Conservation (phyloP, 2,113 vertebrate genomes). For the Spilogale gracilis region DNA sequence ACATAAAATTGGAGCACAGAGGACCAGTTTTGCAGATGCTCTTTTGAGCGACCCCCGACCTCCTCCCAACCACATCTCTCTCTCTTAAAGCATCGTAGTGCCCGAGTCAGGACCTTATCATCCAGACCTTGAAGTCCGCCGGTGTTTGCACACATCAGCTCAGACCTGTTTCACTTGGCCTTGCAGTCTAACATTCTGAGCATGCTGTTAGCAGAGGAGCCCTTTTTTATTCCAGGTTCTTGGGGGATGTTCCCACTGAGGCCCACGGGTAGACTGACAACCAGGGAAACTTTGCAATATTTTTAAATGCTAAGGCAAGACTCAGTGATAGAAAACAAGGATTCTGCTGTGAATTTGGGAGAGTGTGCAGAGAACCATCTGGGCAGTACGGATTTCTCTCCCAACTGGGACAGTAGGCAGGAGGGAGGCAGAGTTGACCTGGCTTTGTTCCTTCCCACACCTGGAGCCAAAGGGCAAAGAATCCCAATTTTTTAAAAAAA, state of each 20-base stretch:
- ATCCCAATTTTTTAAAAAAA: too few relatives aligned
- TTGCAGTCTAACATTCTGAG: neutral
- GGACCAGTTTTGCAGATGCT: neutral
- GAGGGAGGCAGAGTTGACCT: neutral
- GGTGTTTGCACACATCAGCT: neutral
- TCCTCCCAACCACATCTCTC: neutral
- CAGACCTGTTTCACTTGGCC: neutral
- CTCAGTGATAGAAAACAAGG: neutral
- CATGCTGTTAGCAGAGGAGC: too few relatives aligned
- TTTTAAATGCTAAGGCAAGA: neutral
- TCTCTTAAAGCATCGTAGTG: neutral
- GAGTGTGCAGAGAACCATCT: too few relatives aligned
- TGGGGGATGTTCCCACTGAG: neutral
- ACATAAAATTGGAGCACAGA: neutral
- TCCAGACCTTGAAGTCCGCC: fast-evolving
- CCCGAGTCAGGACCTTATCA: neutral
- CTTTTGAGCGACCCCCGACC: neutral
- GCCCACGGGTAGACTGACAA: neutral
- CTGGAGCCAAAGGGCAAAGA: neutral
- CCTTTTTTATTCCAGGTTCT: neutral
- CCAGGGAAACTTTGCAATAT: neutral
- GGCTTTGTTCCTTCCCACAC: neutral
- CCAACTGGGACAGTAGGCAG: neutral
- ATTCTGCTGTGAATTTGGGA: neutral
- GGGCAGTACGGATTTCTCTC: neutral